phyloP scores from a whole-genome alignment of 2,797 vertebrate genomes.

The Phrynocephalus guinanensis region DNA sequence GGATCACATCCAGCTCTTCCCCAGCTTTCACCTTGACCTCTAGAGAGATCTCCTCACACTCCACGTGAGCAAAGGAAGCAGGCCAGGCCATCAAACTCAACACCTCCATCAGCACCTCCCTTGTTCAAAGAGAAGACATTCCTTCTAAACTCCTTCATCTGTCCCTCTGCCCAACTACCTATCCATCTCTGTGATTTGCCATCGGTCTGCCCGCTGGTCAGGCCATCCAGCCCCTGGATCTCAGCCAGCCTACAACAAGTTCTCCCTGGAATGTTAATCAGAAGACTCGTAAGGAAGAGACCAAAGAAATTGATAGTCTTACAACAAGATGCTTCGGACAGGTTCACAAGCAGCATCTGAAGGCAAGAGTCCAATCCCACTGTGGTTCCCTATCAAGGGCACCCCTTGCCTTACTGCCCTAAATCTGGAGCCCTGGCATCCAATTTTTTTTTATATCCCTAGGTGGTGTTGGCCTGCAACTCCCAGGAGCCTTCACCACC shows the following conservation, averaged over 20 bases:
- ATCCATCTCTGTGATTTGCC: not conserved
- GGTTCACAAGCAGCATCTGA: too few relatives aligned
- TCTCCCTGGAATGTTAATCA: not conserved
- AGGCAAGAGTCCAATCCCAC: not conserved
- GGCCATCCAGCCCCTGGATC: not conserved
- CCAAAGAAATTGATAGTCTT: not conserved
- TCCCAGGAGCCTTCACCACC: too few relatives aligned
- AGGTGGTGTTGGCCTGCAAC: too few relatives aligned
- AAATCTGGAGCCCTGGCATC: not conserved
- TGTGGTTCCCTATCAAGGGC: not conserved
- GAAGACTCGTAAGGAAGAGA: not conserved
- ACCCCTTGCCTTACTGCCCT: not conserved
- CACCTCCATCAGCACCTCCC: too few relatives aligned
- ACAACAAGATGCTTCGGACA: not conserved
- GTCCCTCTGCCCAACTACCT: too few relatives aligned
- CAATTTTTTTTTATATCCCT: too few relatives aligned
- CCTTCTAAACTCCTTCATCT: too few relatives aligned
- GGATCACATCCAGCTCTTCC: not conserved
- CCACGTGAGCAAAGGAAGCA: too few relatives aligned
- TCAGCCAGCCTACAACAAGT: not conserved
- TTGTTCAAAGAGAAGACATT: too few relatives aligned
- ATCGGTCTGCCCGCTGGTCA: not conserved
- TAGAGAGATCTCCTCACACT: not conserved
- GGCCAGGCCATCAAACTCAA: too few relatives aligned
- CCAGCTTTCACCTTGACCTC: not conserved